phyloP scores from a whole-genome alignment of 1,140 invertebrate genomes.

The Penaeus indicus region DNA sequence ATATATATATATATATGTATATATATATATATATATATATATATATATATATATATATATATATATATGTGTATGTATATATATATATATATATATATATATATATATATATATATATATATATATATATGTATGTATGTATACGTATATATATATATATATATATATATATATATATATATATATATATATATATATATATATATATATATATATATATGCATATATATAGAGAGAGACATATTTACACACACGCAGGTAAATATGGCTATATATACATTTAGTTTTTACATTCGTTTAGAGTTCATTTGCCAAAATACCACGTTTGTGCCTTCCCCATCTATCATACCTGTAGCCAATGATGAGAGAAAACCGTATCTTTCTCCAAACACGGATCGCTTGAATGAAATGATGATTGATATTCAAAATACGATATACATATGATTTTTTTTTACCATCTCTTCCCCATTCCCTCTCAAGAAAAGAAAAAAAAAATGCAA shows the following conservation, averaged over 20 bases:
- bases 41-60: background rate
- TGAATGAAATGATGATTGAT: too few species aligned
- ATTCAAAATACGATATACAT: too few species aligned
- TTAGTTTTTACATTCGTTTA: too few species aligned
- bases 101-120: background rate
- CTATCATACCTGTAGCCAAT: too few species aligned
- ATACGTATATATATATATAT: background rate
- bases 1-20: constrained; percentile 26
- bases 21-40: constrained; percentile 18
- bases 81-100: background rate
- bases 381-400: too few species aligned
- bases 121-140: background rate
- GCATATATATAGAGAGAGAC: background rate
- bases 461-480: too few species aligned
- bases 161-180: background rate
- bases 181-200: background rate
- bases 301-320: too few species aligned
- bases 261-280: background rate
- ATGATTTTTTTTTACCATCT: too few species aligned
- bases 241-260: background rate
- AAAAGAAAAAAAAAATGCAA: too few species aligned
- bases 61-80: background rate
- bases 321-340: too few species aligned
- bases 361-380: too few species aligned
- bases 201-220: background rate